Conservation (phyloP, 2,113 vertebrate species). For the Agelaius phoeniceus region DNA sequence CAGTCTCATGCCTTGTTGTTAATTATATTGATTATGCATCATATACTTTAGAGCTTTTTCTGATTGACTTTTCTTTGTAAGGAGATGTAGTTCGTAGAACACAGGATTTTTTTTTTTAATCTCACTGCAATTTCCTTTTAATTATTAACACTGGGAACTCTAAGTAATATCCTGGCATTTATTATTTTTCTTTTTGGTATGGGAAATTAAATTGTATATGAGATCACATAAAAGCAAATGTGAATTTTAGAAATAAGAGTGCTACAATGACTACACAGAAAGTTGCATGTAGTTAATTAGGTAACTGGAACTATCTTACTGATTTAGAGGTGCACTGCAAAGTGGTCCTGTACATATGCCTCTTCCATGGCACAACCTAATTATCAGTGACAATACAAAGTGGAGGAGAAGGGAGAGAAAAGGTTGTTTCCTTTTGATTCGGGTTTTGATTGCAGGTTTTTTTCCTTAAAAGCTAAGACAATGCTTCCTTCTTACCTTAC, state of each 20-base stretch:
- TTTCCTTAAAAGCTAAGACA: not conserved
- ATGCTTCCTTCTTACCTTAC: not conserved
- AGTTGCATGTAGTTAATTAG: not conserved
- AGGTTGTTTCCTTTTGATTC: not conserved
- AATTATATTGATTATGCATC: not conserved
- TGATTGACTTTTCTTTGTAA: constrained; percentile 7
- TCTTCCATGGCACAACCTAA: not conserved
- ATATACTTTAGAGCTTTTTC: not conserved
- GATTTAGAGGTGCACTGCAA: not conserved
- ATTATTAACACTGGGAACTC: constrained; percentile 19
- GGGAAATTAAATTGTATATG: constrained; percentile 16
- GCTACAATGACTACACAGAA: not conserved
- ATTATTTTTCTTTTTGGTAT: not conserved
- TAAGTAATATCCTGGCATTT: constrained; percentile 12
- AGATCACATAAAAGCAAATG: not conserved
- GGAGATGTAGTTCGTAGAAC: not conserved
- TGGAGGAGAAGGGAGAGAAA: not conserved
- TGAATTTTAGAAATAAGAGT: constrained; percentile 1
- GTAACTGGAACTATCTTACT: not conserved
- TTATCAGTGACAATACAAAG: not conserved
- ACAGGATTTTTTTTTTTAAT: not conserved
- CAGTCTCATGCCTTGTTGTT: not conserved
- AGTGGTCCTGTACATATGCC: not conserved
- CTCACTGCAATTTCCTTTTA: constrained; percentile 2
- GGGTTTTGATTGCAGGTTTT: not conserved